Evolutionary conservation across 2,888 invertebrate genomes (phyloP).

Genomic region (Congeria kusceri): DNA sequence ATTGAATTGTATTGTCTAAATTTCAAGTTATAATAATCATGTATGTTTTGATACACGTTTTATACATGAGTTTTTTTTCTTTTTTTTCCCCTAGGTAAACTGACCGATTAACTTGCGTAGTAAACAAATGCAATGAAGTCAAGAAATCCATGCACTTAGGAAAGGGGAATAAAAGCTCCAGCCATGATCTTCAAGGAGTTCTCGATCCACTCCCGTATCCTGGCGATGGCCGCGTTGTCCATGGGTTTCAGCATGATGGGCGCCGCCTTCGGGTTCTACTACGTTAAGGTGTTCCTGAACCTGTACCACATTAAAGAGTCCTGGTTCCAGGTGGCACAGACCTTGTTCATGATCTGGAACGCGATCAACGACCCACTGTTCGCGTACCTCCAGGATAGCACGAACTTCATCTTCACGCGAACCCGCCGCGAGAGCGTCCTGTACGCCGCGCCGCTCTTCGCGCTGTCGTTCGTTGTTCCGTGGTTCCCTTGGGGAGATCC

Average conservation of each 20-base stretch:
- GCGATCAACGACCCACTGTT: slow-evolving; percentile 86
- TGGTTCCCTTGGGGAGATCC: slow-evolving; percentile 81
- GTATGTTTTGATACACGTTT: no score
- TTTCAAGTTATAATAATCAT: no score
- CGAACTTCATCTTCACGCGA: slow-evolving; percentile 79
- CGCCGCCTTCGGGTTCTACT: slow-evolving; percentile 85
- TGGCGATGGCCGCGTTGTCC: slow-evolving; percentile 75
- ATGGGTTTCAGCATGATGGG: slow-evolving; percentile 79
- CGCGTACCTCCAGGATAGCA: slow-evolving; percentile 84
- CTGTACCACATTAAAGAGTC: slow-evolving; percentile 84
- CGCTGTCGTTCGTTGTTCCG: slow-evolving; percentile 84
- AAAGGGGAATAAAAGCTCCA: no score
- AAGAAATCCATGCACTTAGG: no score
- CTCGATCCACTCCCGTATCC: slow-evolving; percentile 52
- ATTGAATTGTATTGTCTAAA: no score
- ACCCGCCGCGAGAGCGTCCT: slow-evolving; percentile 84
- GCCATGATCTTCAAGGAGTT: background rate
- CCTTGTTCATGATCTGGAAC: slow-evolving; percentile 86
- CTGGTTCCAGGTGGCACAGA: slow-evolving; percentile 86
- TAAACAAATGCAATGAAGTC: no score
- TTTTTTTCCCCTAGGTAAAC: no score
- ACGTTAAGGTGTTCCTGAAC: slow-evolving; percentile 86
- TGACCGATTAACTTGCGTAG: no score
- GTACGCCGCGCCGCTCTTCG: slow-evolving; percentile 84
- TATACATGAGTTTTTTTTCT: no score